These are phyloP conservation scores for Zootoca vivipara DNA, from an alignment of 2,113 vertebrate genomes.

Conservation along the genomic window DNA sequence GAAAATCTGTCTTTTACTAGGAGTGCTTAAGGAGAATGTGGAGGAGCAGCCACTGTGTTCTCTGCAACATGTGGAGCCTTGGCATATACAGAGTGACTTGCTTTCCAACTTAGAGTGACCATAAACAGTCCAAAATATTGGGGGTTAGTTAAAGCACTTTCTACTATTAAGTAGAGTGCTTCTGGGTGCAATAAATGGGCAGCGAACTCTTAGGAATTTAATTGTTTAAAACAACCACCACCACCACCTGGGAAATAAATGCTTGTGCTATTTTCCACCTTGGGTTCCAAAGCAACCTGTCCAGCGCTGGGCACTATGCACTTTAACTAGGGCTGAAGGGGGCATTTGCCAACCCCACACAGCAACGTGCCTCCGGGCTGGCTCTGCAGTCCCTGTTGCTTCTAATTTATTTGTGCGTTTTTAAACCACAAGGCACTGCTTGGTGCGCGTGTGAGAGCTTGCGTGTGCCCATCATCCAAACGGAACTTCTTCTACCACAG, in stretches of 20 bases:
- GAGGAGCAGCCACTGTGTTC: neutral
- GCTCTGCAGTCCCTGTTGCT: neutral
- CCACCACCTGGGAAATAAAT: neutral
- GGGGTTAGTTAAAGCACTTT: too few species aligned
- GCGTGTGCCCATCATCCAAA: too few species aligned
- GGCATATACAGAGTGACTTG: neutral
- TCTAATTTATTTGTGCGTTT: too few species aligned
- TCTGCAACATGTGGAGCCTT: neutral
- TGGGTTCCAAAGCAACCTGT: neutral
- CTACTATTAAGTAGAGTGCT: too few species aligned
- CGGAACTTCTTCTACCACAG: neutral
- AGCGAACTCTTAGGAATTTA: neutral
- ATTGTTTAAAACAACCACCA: neutral
- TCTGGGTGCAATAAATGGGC: neutral
- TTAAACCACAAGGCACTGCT: too few species aligned
- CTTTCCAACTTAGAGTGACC: too few species aligned
- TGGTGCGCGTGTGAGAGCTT: neutral
- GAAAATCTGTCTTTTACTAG: neutral
- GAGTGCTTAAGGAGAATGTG: neutral
- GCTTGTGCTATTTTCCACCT: neutral
- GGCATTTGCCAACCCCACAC: neutral
- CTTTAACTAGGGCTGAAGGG: neutral
- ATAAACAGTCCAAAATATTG: neutral
- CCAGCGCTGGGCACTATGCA: neutral
- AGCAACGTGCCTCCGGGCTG: neutral